phyloP scores from a whole-genome alignment of 2,888 invertebrate genomes.

The Netelia virgata region DNA sequence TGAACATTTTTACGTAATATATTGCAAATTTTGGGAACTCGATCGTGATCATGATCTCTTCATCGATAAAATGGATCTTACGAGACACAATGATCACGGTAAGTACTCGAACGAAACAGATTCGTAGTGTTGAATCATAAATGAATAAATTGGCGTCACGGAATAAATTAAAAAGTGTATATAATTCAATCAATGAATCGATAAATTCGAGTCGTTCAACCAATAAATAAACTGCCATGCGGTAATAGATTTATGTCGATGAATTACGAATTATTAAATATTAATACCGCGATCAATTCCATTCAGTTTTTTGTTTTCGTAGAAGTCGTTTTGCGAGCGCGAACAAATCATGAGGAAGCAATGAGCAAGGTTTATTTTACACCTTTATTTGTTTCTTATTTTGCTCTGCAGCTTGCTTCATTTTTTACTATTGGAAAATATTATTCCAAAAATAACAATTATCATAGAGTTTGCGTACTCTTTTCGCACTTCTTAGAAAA shows the following conservation, averaged over 20 bases:
- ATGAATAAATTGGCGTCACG: too few relatives aligned
- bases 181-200: too few relatives aligned
- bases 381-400: too few relatives aligned
- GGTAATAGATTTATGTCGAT: neutral
- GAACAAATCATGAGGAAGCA: neutral
- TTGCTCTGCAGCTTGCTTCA: too few relatives aligned
- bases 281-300: neutral
- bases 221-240: neutral
- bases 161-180: too few relatives aligned
- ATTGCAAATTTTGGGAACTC: slow-evolving; percentile 99
- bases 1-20: slow-evolving; percentile 99
- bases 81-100: slow-evolving; percentile 98
- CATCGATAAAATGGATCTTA: slow-evolving; percentile 97
- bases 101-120: slow-evolving; percentile 75
- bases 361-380: too few relatives aligned
- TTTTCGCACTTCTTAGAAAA: too few relatives aligned
- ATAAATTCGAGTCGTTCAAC: neutral
- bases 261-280: neutral
- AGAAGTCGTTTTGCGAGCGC: neutral
- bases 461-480: too few relatives aligned
- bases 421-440: too few relatives aligned
- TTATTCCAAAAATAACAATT: too few relatives aligned
- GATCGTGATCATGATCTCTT: slow-evolving; percentile 99
- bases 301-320: neutral
- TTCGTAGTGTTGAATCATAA: too few relatives aligned